phyloP scores from a whole-genome alignment of 2,113 vertebrate species.

The Tiliqua scincoides region DNA sequence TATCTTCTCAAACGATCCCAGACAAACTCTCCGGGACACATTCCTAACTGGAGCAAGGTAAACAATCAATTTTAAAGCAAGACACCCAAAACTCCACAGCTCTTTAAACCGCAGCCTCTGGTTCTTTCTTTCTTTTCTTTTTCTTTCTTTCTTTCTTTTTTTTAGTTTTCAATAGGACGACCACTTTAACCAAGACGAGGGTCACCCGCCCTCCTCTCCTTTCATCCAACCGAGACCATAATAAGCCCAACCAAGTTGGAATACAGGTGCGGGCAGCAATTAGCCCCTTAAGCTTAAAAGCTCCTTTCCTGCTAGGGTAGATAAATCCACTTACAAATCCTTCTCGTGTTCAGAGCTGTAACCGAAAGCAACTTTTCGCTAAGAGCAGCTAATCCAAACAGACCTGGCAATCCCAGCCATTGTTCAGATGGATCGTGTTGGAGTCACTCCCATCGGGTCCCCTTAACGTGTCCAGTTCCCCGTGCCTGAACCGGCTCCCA shows the following conservation, averaged over 20 bases:
- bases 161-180: not conserved
- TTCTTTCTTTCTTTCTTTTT: too few species aligned
- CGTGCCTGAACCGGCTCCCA: not conserved
- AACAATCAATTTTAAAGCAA: not conserved
- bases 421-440: constrained; percentile 57
- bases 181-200: constrained; percentile 9
- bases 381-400: constrained; percentile 64
- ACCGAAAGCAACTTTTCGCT: constrained; percentile 53
- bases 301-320: constrained; percentile 37
- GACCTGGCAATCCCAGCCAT: constrained; percentile 39
- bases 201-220: not conserved
- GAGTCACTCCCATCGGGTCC: not conserved
- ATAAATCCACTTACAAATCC: constrained; percentile 50
- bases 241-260: constrained; percentile 15
- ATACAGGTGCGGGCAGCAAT: constrained; percentile 62
- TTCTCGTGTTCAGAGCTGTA: constrained; percentile 32
- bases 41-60: constrained; percentile 27
- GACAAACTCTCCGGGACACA: constrained; percentile 7
- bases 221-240: not conserved
- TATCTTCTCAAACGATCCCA: constrained; percentile 4
- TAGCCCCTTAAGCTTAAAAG: constrained; percentile 50
- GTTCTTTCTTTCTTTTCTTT: too few species aligned
- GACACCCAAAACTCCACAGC: not conserved
- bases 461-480: constrained; percentile 7
- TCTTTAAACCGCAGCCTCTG: not conserved